phyloP scores from a whole-genome alignment of 2,113 vertebrate species.

The Trochalopteron elliotii region DNA sequence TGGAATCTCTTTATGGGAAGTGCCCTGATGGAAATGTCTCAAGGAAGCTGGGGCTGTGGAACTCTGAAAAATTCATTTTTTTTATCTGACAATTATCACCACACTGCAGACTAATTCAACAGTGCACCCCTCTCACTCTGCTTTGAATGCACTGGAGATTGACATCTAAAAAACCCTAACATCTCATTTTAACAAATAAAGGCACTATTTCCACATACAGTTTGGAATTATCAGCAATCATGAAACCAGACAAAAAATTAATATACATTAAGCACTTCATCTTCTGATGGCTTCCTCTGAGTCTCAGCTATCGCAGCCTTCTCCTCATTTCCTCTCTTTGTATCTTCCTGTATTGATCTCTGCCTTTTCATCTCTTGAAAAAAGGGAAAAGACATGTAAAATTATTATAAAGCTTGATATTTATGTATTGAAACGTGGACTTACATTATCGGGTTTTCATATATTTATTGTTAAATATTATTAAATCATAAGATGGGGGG shows the following conservation, averaged over 20 bases:
- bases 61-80: constrained; percentile 88
- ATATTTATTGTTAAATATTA: constrained; percentile 68
- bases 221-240: constrained; percentile 87
- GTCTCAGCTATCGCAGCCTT: constrained; percentile 82
- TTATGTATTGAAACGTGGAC: constrained; percentile 77
- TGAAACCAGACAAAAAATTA: constrained; percentile 87
- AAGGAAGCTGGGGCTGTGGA: constrained; percentile 82
- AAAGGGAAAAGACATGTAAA: constrained; percentile 78
- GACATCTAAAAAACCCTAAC: constrained; percentile 86
- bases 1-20: constrained; percentile 88
- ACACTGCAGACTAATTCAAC: constrained; percentile 87
- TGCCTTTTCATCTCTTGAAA: constrained; percentile 93
- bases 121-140: constrained; percentile 81
- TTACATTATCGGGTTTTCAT: constrained; percentile 73
- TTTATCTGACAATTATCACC: constrained; percentile 91
- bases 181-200: constrained; percentile 88
- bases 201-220: constrained; percentile 84
- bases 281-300: constrained; percentile 91
- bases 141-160: constrained; percentile 86
- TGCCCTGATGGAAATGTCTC: constrained; percentile 88
- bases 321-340: constrained; percentile 88
- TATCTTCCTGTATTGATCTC: constrained; percentile 94
- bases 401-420: constrained; percentile 84
- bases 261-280: constrained; percentile 94
- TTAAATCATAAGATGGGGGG: constrained; percentile 65